Conservation (phyloP, 2,888 invertebrate species). For the Ephialtes manifestator region DNA sequence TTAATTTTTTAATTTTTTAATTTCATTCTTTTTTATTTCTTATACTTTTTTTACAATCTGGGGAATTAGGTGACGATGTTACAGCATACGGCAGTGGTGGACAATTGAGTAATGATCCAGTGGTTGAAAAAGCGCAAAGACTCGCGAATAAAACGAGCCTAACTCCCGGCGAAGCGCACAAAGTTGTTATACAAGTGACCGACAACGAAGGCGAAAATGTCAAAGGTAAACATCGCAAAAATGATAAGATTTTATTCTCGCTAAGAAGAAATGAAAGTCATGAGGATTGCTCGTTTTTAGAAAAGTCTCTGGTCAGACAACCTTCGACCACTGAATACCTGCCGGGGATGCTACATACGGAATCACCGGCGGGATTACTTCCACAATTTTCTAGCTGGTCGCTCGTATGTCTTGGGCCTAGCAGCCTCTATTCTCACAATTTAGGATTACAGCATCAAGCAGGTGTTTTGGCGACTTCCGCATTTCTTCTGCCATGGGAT, state of each 20-base stretch:
- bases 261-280: constrained; percentile 30
- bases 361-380: constrained; percentile 91
- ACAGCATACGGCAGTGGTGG: constrained; percentile 83
- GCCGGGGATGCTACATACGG: constrained; percentile 95
- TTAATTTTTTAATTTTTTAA: too few species aligned
- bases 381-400: constrained; percentile 97
- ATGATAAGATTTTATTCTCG: constrained; percentile 12
- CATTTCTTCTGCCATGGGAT: constrained; percentile 98
- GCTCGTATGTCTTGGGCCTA: constrained; percentile 95
- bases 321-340: constrained; percentile 96
- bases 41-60: constrained; percentile 34
- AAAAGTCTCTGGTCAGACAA: constrained; percentile 89
- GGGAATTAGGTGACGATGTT: constrained; percentile 76
- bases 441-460: constrained; percentile 95
- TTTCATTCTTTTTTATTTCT: too few species aligned
- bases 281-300: constrained; percentile 79
- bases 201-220: constrained; percentile 83
- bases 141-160: constrained; percentile 81
- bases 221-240: constrained; percentile 80
- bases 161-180: constrained; percentile 83
- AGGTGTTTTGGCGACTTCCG: constrained; percentile 95
- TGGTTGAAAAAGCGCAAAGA: constrained; percentile 78
- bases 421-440: constrained; percentile 96
- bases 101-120: constrained; percentile 80
- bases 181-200: constrained; percentile 86